phyloP scores from a whole-genome alignment of 2,113 vertebrate genomes.

The Cacatua alba region DNA sequence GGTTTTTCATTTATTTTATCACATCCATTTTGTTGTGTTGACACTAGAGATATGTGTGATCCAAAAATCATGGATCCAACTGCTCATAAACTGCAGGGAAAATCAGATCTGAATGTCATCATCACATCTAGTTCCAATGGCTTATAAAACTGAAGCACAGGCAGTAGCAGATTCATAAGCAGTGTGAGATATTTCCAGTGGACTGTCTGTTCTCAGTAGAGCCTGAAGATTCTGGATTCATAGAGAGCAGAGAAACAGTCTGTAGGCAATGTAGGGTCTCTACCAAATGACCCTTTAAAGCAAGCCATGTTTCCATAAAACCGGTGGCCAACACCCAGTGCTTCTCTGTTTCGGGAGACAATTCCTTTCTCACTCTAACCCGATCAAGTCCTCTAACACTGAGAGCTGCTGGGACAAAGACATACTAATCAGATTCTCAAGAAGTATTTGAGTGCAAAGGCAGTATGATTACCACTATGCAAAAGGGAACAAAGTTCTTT shows the following conservation, averaged over 20 bases:
- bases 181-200: not conserved
- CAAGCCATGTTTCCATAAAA: not conserved
- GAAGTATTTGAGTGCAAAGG: not conserved
- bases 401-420: not conserved
- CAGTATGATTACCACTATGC: not conserved
- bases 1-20: not conserved
- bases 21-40: constrained; percentile 4
- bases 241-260: not conserved
- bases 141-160: not conserved
- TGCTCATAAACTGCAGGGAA: not conserved
- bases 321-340: fast-evolving
- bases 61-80: not conserved
- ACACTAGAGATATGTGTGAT: not conserved
- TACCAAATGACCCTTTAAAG: not conserved
- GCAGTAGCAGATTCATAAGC: not conserved
- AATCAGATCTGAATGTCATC: not conserved
- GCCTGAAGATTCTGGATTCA: not conserved
- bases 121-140: not conserved
- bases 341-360: not conserved
- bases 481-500: not conserved
- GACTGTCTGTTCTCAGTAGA: not conserved
- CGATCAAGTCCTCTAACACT: not conserved
- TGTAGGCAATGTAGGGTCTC: not conserved
- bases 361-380: not conserved
- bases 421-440: not conserved